Evolutionary conservation across 2,113 vertebrate genomes (phyloP).

Genomic region (Ophthalmolycus amberensis): DNA sequence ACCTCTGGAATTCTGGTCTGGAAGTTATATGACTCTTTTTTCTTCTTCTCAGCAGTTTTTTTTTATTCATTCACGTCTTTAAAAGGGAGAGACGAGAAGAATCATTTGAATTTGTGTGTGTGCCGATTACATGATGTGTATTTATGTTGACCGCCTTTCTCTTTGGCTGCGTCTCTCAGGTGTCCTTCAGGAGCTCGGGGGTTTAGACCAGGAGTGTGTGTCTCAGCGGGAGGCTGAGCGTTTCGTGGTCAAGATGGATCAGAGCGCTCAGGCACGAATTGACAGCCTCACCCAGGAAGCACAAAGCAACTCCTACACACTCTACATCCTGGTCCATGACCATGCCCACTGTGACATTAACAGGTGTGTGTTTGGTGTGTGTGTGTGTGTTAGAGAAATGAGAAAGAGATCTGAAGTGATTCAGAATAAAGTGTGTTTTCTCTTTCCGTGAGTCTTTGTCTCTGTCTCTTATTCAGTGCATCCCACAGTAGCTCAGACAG

Average conservation of each 20-base stretch:
- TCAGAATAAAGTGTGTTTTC: constrained; percentile 6
- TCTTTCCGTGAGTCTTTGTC: not conserved
- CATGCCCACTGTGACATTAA: constrained; percentile 95
- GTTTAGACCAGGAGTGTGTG: constrained; percentile 88
- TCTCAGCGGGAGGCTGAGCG: constrained; percentile 88
- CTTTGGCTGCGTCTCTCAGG: constrained; percentile 78
- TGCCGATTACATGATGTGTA: not conserved
- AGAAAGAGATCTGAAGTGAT: not conserved
- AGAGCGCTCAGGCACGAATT: constrained; percentile 88
- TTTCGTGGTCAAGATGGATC: constrained; percentile 92
- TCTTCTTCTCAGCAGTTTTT: not conserved
- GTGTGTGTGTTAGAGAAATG: not conserved
- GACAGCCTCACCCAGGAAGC: constrained; percentile 90
- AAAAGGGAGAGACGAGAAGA: not conserved
- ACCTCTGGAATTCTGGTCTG: constrained; percentile 93
- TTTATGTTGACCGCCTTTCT: not conserved
- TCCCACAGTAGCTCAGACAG: constrained; percentile 78
- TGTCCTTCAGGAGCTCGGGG: constrained; percentile 91
- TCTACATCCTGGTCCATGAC: constrained; percentile 97
- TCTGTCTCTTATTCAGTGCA: constrained; percentile 59
- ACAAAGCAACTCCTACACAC: constrained; percentile 91
- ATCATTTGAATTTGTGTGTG: not conserved
- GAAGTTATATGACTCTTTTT: constrained; percentile 12
- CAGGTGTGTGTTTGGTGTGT: constrained; percentile 82
- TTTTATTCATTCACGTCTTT: not conserved